phyloP scores from a whole-genome alignment of 2,113 vertebrate genomes.

The Cavia porcellus region DNA sequence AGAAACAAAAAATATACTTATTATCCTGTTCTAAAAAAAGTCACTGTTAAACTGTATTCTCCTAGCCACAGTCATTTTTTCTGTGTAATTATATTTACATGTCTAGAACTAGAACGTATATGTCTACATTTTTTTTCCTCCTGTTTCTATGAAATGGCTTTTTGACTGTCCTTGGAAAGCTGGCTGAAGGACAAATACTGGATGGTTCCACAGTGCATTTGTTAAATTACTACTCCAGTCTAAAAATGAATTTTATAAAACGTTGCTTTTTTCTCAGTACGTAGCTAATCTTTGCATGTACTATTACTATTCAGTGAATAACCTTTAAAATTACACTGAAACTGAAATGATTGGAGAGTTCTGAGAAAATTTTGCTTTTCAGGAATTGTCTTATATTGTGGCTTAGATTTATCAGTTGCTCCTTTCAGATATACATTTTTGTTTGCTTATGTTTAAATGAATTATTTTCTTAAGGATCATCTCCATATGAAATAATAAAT shows the following conservation, averaged over 20 bases:
- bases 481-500: slow-evolving; percentile 1
- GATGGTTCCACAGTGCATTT: neutral
- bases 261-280: slow-evolving; percentile 1
- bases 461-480: slow-evolving; percentile 1
- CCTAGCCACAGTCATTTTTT: neutral
- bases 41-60: neutral
- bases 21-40: neutral
- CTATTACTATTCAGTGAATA: neutral
- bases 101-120: slow-evolving; percentile 45
- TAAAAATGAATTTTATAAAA: slow-evolving; percentile 28
- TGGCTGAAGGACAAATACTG: slow-evolving; percentile 21
- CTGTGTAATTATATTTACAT: slow-evolving; percentile 36
- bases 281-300: neutral
- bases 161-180: slow-evolving; percentile 36
- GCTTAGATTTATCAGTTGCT: slow-evolving; percentile 3
- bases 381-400: slow-evolving; percentile 26
- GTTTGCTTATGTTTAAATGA: slow-evolving; percentile 40
- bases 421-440: slow-evolving; percentile 25
- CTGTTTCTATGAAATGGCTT: slow-evolving; percentile 59
- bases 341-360: neutral
- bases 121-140: slow-evolving; percentile 3
- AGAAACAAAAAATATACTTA: neutral
- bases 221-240: slow-evolving; percentile 25
- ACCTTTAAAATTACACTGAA: neutral
- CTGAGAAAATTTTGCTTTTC: slow-evolving; percentile 34